Percentiles rank a stretch among this genome's conserved stretches.
Evolutionary conservation across 2,888 invertebrate genomes (phyloP).

Genomic region (Drosophila mimetica): DNA sequence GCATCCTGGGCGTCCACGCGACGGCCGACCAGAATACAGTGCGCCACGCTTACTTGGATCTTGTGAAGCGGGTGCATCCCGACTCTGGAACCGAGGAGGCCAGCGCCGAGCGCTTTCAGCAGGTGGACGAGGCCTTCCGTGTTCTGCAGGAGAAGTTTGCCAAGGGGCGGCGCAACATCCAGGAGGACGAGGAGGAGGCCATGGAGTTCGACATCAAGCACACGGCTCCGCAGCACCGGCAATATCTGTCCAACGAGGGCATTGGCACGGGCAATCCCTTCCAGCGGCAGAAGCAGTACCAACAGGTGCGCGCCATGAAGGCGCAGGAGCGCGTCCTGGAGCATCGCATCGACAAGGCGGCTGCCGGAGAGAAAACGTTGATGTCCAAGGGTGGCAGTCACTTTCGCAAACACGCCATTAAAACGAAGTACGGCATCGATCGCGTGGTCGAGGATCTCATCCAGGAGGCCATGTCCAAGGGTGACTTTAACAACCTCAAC

Average conservation of each 20-base stretch:
- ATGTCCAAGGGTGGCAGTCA: constrained; percentile 86
- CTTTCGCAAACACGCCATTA: constrained; percentile 88
- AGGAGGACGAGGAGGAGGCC: constrained; percentile 84
- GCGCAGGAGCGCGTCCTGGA: constrained; percentile 87
- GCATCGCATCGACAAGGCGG: constrained; percentile 87
- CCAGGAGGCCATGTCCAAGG: constrained; percentile 94
- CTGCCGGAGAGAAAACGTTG: constrained; percentile 87
- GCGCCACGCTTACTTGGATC: constrained; percentile 88
- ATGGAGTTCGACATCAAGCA: constrained; percentile 90
- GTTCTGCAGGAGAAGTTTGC: constrained; percentile 88
- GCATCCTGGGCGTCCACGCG: constrained; percentile 87
- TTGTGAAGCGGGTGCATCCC: constrained; percentile 93
- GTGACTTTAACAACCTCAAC: constrained; percentile 93
- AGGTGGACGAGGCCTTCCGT: constrained; percentile 91
- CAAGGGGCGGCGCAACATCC: constrained; percentile 86
- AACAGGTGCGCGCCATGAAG: constrained; percentile 88
- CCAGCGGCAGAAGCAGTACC: constrained; percentile 91
- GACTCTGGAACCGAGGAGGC: constrained; percentile 91
- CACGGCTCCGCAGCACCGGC: constrained; percentile 93
- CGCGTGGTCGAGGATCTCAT: constrained; percentile 96
- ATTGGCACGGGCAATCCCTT: constrained; percentile 91
- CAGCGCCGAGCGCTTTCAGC: constrained; percentile 89
- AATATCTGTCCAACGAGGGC: constrained; percentile 91
- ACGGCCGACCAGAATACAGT: constrained; percentile 90
- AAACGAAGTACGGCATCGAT: constrained; percentile 93